phyloP scores from a whole-genome alignment of 1,140 invertebrate genomes.

The Hydropsyche tenuis region DNA sequence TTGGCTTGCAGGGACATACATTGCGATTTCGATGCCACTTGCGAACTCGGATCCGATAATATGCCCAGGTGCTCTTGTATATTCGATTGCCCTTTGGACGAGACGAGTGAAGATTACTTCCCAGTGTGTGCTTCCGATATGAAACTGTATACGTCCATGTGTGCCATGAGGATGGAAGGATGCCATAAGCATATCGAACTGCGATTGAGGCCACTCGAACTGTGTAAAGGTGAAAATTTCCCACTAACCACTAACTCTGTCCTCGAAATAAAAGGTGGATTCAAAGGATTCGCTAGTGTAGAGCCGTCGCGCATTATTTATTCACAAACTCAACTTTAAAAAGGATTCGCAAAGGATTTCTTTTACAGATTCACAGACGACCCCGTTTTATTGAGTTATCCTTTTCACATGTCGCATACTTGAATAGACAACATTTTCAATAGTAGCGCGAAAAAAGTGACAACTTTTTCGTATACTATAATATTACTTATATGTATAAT shows the following conservation, averaged over 20 bases:
- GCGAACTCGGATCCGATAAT: constrained; percentile 76
- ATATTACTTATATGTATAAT: too few species aligned
- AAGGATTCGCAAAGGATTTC: constrained; percentile 46
- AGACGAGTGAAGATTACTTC: constrained; percentile 64
- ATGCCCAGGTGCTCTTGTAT: constrained; percentile 80
- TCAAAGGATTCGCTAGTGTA: too few species aligned
- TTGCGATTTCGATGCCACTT: constrained; percentile 84
- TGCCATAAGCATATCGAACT: constrained; percentile 85
- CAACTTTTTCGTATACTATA: too few species aligned
- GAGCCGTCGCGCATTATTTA: constrained; percentile 48
- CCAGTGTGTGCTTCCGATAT: constrained; percentile 86
- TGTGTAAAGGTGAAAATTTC: constrained; percentile 75
- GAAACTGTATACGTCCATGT: constrained; percentile 80
- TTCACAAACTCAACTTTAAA: constrained; percentile 45
- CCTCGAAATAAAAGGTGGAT: not conserved
- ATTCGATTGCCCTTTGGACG: constrained; percentile 70
- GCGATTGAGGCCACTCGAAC: constrained; percentile 75
- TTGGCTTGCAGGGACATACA: constrained; percentile 79
- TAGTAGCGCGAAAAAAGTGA: too few species aligned
- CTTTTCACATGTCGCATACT: constrained; percentile 23
- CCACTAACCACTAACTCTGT: not conserved
- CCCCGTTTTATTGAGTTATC: constrained; percentile 47
- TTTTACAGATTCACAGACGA: constrained; percentile 33
- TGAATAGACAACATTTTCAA: constrained; percentile 15
- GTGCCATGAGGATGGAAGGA: constrained; percentile 85